These are phyloP conservation scores for Agrotis segetum DNA, from an alignment of 2,888 invertebrate species.

Conservation along the genomic window DNA sequence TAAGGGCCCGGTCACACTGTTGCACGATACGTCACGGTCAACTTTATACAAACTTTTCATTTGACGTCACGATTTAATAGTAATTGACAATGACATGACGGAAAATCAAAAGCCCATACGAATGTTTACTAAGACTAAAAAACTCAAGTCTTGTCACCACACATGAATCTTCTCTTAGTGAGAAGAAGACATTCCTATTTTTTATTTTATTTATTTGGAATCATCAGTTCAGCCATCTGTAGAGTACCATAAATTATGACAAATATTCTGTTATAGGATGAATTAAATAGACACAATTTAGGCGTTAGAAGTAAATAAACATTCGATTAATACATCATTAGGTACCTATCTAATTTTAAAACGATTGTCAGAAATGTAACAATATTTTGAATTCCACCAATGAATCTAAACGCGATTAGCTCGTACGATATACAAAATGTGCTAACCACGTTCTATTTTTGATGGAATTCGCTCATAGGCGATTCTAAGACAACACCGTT, in stretches of 20 bases:
- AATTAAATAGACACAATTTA: background rate
- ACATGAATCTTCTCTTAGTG: constrained; percentile 4
- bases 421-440: background rate
- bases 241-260: background rate
- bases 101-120: constrained; percentile 40
- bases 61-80: constrained; percentile 28
- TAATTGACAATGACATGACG: constrained; percentile 49
- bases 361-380: background rate
- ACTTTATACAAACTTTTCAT: constrained; percentile 15
- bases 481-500: no score
- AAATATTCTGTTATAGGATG: background rate
- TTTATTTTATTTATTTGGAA: background rate
- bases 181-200: background rate
- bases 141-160: background rate
- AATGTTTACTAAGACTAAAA: background rate
- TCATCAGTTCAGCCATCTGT: background rate
- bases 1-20: constrained; percentile 27
- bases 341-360: background rate
- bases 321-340: background rate
- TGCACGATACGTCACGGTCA: constrained; percentile 17
- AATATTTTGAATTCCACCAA: background rate
- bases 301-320: background rate
- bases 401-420: background rate
- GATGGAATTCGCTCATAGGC: background rate
- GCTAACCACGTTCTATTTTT: background rate